A percentile compares a stretch with the other conserved stretches of the same genome.
phyloP scores from a whole-genome alignment of 2,797 vertebrate genomes.

The Chaunax sp. region DNA sequence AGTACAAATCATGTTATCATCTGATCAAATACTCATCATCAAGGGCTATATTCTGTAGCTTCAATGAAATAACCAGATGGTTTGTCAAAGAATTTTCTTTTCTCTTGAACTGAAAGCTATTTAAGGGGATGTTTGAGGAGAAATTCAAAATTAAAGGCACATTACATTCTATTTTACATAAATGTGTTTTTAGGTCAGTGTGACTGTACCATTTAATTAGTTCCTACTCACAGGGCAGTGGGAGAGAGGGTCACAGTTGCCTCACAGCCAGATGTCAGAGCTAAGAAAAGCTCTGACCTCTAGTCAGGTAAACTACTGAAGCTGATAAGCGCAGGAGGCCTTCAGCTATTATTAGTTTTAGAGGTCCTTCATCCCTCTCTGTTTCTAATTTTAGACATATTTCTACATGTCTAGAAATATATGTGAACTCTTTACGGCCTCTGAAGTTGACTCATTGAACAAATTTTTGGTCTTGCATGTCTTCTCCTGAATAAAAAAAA shows the following conservation, averaged over 20 bases:
- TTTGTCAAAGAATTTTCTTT: background rate
- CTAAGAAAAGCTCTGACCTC: constrained; percentile 58
- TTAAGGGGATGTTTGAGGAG: background rate
- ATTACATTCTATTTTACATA: background rate
- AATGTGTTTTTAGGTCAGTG: constrained; percentile 7
- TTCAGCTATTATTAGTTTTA: constrained; percentile 58
- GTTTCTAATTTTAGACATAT: constrained; percentile 58
- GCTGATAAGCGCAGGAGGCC: constrained; percentile 54
- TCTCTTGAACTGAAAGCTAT: background rate
- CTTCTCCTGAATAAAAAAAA: background rate
- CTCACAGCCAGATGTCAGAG: constrained; percentile 27
- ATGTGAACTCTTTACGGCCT: background rate
- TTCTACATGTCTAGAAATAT: constrained; percentile 64
- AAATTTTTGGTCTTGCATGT: constrained; percentile 10
- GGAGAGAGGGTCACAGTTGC: constrained; percentile 35
- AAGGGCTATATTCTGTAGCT: background rate
- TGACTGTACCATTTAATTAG: background rate
- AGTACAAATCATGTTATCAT: background rate
- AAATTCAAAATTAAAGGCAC: background rate
- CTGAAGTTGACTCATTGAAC: constrained; percentile 1
- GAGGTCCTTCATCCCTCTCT: constrained; percentile 49
- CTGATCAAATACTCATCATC: background rate
- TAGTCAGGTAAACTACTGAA: constrained; percentile 26
- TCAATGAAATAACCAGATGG: background rate
- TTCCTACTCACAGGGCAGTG: constrained; percentile 1